Base-by-base conservation (phyloP, 2,888 invertebrate species). In the Euspilapteryx auroguttella region DNA sequence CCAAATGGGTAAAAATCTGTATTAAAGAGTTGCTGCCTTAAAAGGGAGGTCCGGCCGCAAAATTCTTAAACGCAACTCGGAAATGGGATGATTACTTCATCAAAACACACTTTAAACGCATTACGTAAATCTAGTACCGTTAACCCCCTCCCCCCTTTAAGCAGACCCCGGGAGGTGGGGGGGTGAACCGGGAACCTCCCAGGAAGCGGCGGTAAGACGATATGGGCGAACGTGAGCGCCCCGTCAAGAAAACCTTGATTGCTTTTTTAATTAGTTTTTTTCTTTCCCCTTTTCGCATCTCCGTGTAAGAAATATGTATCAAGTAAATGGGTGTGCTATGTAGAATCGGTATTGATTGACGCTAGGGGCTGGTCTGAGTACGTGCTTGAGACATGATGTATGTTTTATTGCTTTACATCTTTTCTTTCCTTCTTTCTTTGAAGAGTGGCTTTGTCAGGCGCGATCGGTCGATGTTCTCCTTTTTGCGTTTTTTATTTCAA, bases 161-260 rank as follows among this genome's bases (percentile, higher is more conserved):
- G 61, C n/a, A n/a, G n/a, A n/a, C n/a, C n/a, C n/a, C 62, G 66
- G 63, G 41, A 43, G 44, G 52, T 45, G 44, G 35, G 41, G 39
- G 33, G 45, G 50, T 48, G 46, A 44, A 32, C 36, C 39, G 37
- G 41, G 45, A 48, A 53, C 61, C 57, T 59, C 31, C 25, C 28
- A 47, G 57, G 55, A 55, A 55, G 44, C 45, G 66, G 69, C 65
- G 69, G 73, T 71, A 75, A 75, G 75, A 73, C 73, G 75, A 75
- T 75, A 75, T 75, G 69, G 73, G 68, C 71, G 75, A 73, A 73
- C 73, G 75, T 75, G 75, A 73, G 71, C 71, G 68, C n/a, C n/a
- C 71, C 73, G 73, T 73, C 75, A 75, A 75, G 75, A 73, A 75
- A 73, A 73, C 75, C 75, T 71, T 75, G 75, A 75, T 75, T 75